Percentiles rank a stretch among this genome's conserved stretches.
Conservation (phyloP, 2,888 invertebrate species). For the Blastobasis adustella region DNA sequence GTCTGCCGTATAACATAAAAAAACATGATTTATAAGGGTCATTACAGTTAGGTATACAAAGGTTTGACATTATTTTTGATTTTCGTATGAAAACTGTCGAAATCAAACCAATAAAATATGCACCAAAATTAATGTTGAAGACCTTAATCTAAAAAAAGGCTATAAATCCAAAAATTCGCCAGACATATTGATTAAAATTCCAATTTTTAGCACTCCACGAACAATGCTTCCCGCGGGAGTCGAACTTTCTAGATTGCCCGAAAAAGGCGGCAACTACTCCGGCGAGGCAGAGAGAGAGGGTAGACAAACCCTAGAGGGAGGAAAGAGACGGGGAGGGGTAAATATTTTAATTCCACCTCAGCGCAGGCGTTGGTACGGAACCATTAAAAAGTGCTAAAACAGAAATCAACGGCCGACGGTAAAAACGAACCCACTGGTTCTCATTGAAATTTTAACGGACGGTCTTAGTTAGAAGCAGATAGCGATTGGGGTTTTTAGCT, state of each 20-base stretch:
- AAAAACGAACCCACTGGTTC: conserved; percentile 34
- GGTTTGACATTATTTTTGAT: too few species aligned
- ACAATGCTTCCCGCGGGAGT: neutral
- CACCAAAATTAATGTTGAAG: too few species aligned
- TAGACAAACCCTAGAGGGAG: neutral
- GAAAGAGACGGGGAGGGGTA: too few species aligned
- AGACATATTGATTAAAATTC: neutral
- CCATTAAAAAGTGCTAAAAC: conserved; percentile 61
- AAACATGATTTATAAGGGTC: too few species aligned
- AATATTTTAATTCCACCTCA: conserved; percentile 22
- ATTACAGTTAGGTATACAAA: too few species aligned
- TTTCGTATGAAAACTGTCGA: too few species aligned
- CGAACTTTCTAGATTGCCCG: conserved; percentile 5
- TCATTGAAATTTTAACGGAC: conserved; percentile 11
- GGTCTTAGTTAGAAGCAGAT: neutral
- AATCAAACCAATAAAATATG: too few species aligned
- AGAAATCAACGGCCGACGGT: conserved; percentile 45
- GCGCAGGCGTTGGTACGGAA: conserved; percentile 12
- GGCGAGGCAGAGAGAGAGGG: conserved; percentile 8
- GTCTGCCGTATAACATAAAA: too few species aligned
- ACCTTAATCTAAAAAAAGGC: too few species aligned
- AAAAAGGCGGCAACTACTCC: conserved; percentile 16
- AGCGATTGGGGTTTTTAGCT: too few species aligned
- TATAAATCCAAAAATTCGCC: neutral
- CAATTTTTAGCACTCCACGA: neutral